A percentile compares a stretch with the other conserved stretches of the same genome.
Conservation (phyloP, 2,888 invertebrate genomes). For the Dexiosoma caninum region DNA sequence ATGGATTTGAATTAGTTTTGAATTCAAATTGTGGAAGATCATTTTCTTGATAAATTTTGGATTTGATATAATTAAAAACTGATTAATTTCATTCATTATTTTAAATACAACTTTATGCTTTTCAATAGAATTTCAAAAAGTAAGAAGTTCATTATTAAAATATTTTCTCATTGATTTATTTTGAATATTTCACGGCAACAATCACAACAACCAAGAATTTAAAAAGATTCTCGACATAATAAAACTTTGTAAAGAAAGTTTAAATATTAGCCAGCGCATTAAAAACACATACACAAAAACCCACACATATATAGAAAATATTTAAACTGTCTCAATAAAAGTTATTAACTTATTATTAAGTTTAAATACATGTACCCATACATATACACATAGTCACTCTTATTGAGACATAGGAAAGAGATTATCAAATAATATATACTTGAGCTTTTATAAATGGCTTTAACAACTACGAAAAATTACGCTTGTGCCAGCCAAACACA, state of each 20-base stretch:
- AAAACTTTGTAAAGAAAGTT: background rate
- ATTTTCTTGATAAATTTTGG: too few species aligned
- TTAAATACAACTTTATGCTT: too few species aligned
- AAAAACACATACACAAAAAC: background rate
- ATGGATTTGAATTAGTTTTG: background rate
- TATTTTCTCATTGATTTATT: background rate
- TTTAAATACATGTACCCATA: too few species aligned
- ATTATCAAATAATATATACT: constrained; percentile 49
- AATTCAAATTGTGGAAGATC: too few species aligned
- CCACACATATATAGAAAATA: background rate
- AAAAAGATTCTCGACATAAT: too few species aligned
- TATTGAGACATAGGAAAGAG: constrained; percentile 37
- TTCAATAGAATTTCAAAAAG: too few species aligned
- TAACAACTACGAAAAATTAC: constrained; percentile 21
- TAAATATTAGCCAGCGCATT: constrained; percentile 2
- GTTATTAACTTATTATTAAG: background rate
- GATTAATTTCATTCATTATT: too few species aligned
- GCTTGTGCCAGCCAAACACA: background rate
- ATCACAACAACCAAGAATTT: background rate
- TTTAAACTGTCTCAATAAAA: background rate
- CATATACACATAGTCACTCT: background rate
- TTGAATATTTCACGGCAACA: background rate
- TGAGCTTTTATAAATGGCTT: constrained; percentile 48
- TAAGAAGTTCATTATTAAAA: too few species aligned
- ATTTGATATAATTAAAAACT: too few species aligned